Evolutionary conservation across 2,888 invertebrate genomes (phyloP).

Genomic region (Furcula furcula): DNA sequence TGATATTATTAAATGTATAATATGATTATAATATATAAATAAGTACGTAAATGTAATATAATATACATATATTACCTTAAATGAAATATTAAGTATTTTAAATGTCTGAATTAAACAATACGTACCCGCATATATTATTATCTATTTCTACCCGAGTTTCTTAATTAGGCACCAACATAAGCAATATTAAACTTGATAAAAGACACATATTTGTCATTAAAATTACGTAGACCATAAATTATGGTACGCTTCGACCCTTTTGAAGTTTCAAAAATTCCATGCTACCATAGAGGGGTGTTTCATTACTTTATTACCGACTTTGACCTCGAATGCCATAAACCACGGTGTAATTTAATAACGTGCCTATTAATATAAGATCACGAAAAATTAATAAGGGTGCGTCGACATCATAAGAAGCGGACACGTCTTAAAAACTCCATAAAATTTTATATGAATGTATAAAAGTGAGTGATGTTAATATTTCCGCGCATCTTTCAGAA

Average conservation of each 20-base stretch:
- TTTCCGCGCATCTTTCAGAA: conserved; percentile 28
- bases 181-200: neutral
- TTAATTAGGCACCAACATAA: too few species aligned
- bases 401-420: conserved; percentile 42
- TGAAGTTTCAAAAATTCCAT: neutral
- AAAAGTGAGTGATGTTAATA: conserved; percentile 59
- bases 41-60: too few species aligned
- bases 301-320: conserved; percentile 6
- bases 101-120: too few species aligned
- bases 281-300: neutral
- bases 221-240: conserved; percentile 4
- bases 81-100: too few species aligned
- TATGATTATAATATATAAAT: too few species aligned
- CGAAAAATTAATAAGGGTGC: conserved; percentile 51
- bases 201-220: neutral
- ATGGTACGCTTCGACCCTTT: conserved; percentile 1
- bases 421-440: conserved; percentile 59
- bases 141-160: too few species aligned
- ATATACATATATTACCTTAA: too few species aligned
- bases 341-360: conserved; percentile 13
- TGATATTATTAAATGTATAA: too few species aligned
- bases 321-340: conserved; percentile 16
- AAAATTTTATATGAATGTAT: conserved; percentile 56
- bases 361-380: conserved; percentile 30
- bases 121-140: too few species aligned